These are phyloP conservation scores for Numenius phaeopus DNA, from an alignment of 2,797 vertebrate species.

Conservation along the genomic window DNA sequence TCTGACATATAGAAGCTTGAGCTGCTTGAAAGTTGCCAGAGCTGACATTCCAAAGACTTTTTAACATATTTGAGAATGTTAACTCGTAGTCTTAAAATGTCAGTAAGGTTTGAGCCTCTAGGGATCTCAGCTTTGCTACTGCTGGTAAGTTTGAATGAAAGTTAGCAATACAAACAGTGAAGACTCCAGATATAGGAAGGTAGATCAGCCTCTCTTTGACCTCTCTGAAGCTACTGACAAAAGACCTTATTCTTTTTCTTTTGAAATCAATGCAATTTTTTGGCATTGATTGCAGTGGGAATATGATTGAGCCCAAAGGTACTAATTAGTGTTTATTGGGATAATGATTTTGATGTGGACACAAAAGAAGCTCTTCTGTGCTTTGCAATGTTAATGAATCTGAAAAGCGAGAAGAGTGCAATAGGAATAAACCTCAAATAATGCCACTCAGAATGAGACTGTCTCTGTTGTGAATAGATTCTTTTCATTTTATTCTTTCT, in stretches of 20 bases:
- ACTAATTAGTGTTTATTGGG: constrained; percentile 47
- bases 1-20: not conserved
- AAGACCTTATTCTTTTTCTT: not conserved
- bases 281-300: not conserved
- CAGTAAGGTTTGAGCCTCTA: not conserved
- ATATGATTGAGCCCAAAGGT: constrained; percentile 44
- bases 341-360: constrained; percentile 49
- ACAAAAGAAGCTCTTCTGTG: constrained; percentile 19
- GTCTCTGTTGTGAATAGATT: not conserved
- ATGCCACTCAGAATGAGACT: not conserved
- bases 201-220: not conserved
- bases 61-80: not conserved
- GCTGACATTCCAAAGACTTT: not conserved
- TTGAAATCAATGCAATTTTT: not conserved
- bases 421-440: not conserved
- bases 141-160: not conserved
- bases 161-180: not conserved
- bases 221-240: not conserved
- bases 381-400: constrained; percentile 40
- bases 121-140: not conserved
- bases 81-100: not conserved
- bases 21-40: not conserved
- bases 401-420: not conserved
- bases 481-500: not conserved
- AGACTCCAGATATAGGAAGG: not conserved